Percentiles rank a stretch among this genome's conserved stretches.
Evolutionary conservation across 2,113 vertebrate genomes (phyloP).

Genomic region (Thomomys bottae): DNA sequence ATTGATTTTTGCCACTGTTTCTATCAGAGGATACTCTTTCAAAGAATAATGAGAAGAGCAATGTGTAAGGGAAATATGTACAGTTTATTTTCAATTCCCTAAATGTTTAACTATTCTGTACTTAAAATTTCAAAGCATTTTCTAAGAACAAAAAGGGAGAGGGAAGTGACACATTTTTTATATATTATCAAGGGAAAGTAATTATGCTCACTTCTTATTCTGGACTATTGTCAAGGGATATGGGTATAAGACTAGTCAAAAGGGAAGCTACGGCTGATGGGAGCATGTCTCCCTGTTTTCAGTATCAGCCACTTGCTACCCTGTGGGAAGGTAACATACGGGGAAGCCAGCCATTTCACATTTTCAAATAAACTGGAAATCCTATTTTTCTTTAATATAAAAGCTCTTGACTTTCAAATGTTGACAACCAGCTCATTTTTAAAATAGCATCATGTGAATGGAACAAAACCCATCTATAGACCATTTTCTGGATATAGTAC

Average conservation of each 20-base stretch:
- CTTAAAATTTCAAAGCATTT: constrained; percentile 28
- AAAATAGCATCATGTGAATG: not conserved
- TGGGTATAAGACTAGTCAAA: no score
- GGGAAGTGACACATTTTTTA: not conserved
- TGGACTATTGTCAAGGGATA: no score
- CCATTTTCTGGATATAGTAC: constrained; percentile 6
- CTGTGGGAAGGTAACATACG: not conserved
- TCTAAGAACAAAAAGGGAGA: constrained; percentile 34
- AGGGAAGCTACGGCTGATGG: not conserved
- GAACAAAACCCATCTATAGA: constrained; percentile 21
- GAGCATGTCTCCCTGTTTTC: not conserved
- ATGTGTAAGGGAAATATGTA: not conserved
- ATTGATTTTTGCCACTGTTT: not conserved
- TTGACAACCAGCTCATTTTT: constrained; percentile 21
- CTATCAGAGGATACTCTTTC: constrained; percentile 33
- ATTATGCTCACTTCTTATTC: not conserved
- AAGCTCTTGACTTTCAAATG: constrained; percentile 23
- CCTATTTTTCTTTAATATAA: constrained; percentile 11
- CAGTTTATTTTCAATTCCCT: not conserved
- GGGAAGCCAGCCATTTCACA: not conserved
- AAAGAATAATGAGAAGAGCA: not conserved
- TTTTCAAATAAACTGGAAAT: not conserved
- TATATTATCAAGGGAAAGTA: constrained; percentile 31
- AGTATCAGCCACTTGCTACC: no score
- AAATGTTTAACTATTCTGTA: not conserved